Conservation (phyloP, 2,797 vertebrate species). For the Lateolabrax maculatus region DNA sequence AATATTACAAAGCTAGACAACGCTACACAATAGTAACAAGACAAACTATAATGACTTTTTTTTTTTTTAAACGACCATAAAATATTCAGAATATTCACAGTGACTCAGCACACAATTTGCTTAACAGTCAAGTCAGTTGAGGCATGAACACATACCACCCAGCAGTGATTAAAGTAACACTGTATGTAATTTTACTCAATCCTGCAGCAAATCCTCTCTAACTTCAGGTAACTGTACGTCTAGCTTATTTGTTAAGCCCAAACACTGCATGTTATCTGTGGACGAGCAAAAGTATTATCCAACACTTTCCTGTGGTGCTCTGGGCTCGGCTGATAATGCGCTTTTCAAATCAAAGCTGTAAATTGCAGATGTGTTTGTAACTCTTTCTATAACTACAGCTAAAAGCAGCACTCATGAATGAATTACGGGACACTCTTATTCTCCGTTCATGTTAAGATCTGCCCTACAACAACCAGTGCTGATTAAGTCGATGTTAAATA, state of each 20-base stretch:
- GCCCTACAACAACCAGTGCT: not conserved
- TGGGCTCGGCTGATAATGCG: constrained; percentile 6
- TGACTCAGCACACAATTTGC: constrained; percentile 3
- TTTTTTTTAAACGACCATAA: constrained; percentile 28
- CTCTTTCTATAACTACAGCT: not conserved
- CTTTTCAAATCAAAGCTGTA: not conserved
- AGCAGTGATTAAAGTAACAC: constrained; percentile 30
- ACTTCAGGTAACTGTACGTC: not conserved
- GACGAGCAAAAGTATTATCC: constrained; percentile 11
- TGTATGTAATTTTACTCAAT: constrained; percentile 41
- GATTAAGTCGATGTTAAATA: constrained; percentile 7
- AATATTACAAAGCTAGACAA: constrained; percentile 21
- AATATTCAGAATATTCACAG: constrained; percentile 19
- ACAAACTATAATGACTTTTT: constrained; percentile 39
- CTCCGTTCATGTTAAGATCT: constrained; percentile 30
- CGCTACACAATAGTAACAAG: constrained; percentile 39
- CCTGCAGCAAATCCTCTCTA: constrained; percentile 28
- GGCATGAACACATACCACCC: constrained; percentile 34
- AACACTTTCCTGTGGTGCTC: constrained; percentile 11
- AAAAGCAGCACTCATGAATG: not conserved
- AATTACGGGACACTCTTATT: constrained; percentile 19
- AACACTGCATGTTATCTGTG: constrained; percentile 19
- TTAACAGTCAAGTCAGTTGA: constrained; percentile 12
- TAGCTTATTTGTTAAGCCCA: constrained; percentile 19
- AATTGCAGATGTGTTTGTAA: not conserved